Evolutionary conservation across 1,140 invertebrate genomes (phyloP), one percentile per base, ranked within the genome.

Genomic region (Plodia interpunctella): DNA sequence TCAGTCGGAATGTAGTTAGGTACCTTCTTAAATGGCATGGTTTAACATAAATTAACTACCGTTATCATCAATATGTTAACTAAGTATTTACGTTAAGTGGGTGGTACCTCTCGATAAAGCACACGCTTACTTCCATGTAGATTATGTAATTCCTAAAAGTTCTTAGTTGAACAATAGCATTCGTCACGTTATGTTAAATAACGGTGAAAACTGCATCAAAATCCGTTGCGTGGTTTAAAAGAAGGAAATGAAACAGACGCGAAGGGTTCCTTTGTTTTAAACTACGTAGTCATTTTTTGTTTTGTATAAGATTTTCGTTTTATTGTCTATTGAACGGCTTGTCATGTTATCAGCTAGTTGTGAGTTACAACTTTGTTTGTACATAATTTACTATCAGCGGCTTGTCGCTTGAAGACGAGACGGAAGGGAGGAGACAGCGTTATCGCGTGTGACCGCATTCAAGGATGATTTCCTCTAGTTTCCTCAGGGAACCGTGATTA

Each of bases 381-480:
- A 38, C n/a, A n/a, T n/a, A n/a, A n/a, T 15, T 17, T 56, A n/a
- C 19, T 53, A 53, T 53, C 20, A 25, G 30, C 11, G 30, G 30
- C 30, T 4, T 21, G 9, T 21, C 19, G 50, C 51, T 20, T 21
- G 49, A 55, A 57, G n/a, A 25, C 21, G 21, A 25, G 21, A 25
- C 21, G 6, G 57, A 51, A 25, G 55, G 15, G 54, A 51, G 38
- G 49, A 44, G 52, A 61, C 52, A 38, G 55, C 55, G 56, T 63
- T 68, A 68, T 65, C 60, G 38, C 57, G 28, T 58, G 30, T 62
- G 66, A 68, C 63, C 60, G 62, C 57, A 60, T 62, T 68, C 66
- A 68, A 68, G 66, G 66, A 59, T 62, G 49, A 56, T 56, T 70
- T 70, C 58, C n/a, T n/a, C 15, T 1, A 44, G 38, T 6, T 6